A percentile compares a stretch with the other conserved stretches of the same genome.
phyloP scores from a whole-genome alignment of 1,140 invertebrate species.

The Eufriesea mexicana region DNA sequence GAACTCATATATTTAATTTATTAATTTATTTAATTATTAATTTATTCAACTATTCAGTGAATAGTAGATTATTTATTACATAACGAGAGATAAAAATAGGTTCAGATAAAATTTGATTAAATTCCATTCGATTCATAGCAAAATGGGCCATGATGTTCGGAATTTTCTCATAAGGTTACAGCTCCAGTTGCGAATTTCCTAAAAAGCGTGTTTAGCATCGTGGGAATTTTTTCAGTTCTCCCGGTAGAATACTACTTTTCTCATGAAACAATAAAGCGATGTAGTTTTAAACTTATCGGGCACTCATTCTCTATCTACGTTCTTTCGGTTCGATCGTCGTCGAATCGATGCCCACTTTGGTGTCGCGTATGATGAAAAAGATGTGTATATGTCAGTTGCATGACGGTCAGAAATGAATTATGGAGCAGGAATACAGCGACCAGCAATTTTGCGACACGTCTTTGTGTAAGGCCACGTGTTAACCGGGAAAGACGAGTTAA shows the following conservation, averaged over 20 bases:
- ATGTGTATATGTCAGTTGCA: neutral
- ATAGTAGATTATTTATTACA: no score
- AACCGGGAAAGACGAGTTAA: neutral
- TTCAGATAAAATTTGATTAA: no score
- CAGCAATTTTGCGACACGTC: neutral
- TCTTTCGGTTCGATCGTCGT: neutral
- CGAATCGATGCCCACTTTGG: neutral
- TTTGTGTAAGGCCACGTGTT: neutral
- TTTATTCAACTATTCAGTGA: no score
- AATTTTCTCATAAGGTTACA: neutral
- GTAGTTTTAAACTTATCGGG: neutral
- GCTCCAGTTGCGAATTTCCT: neutral
- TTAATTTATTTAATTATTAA: no score
- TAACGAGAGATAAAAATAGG: no score
- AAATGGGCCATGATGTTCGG: no score
- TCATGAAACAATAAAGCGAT: neutral
- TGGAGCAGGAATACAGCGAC: neutral
- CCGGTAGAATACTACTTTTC: no score
- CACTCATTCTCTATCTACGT: neutral
- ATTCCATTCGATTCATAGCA: no score
- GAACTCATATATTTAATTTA: no score
- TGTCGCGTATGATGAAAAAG: neutral
- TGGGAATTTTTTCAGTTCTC: no score
- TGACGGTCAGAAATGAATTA: slow-evolving; percentile 4
- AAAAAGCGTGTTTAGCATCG: neutral